Evolutionary conservation across 2,888 invertebrate species (phyloP), one percentile per base, ranked within the genome.

Genomic region (Protophormia terraenovae): DNA sequence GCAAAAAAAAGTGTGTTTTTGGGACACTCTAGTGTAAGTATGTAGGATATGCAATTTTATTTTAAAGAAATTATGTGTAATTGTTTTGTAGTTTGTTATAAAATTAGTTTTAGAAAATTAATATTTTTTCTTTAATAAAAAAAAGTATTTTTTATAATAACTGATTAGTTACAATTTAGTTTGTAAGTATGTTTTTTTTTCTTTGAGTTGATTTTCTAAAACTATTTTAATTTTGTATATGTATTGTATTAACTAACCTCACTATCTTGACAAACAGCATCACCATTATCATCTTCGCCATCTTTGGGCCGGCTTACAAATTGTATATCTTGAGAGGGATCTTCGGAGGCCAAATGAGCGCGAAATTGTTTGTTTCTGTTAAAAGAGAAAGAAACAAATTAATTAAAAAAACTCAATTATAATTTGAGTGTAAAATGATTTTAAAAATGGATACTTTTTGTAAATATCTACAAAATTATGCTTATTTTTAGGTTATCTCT

Each of bases 281-380:
- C 91, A 38, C 89, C 88, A 53, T 89, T 88, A 45, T 53, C 83
- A 22, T 55, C 73, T n/a, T 62, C 73, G 47, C 89, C 90, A 79
- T 91, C 92, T 89, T 89, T 58, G 89, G 88, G 47, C 88, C 88
- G 22, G 90, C 88, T 81, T 60, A 92, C 90, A 79, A 91, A 93
- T 86, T 91, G 91, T 41, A 89, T 89, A 89, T 96, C 95, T 73
- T 89, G 90, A 87, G 94, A 95, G 71, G 91, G 91, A 81, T 95
- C 95, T 88, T 96, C 96, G 2, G 95, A 94, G 90, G 95, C 95
- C 87, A 96, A 93, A 91, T 96, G 96, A 29, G 96, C 96, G 81
- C 96, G 94, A 83, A 96, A 94, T 91, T 96, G 96, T 90, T 96
- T 96, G 91, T 96, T 96, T 90, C 95, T 95, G 38, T 29, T 24